A percentile compares a stretch with the other conserved stretches of the same genome.
These are phyloP conservation scores for Amphiura filiformis DNA, from an alignment of 35 echinoderm and acorn worm genomes.

Conservation along the genomic window DNA sequence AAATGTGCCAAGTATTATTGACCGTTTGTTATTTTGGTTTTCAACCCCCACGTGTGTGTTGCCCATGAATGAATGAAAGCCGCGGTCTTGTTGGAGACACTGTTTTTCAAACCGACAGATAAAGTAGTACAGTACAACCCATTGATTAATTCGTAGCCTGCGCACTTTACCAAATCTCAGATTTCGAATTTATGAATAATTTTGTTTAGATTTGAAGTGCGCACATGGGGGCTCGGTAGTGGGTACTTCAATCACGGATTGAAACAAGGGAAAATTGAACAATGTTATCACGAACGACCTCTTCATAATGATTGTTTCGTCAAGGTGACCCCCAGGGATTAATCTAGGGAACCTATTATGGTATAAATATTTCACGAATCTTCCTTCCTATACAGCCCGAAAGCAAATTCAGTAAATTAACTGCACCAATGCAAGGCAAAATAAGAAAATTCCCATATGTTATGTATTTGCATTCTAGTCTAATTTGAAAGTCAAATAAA, in stretches of 20 bases:
- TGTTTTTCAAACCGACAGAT: neutral
- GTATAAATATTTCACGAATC: neutral
- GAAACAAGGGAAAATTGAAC: neutral
- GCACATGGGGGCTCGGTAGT: neutral
- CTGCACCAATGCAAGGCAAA: no score
- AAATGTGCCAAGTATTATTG: no score
- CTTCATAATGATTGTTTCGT: neutral
- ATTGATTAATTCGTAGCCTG: neutral
- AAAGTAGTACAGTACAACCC: no score
- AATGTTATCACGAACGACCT: neutral
- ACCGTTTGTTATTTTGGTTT: no score
- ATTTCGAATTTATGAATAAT: slow-evolving; percentile 4
- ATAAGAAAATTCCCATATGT: no score
- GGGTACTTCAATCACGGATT: neutral
- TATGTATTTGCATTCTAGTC: no score
- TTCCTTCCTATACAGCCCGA: neutral
- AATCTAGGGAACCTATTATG: neutral
- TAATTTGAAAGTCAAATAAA: neutral
- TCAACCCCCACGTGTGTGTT: no score
- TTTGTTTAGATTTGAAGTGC: neutral
- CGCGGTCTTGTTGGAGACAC: no score
- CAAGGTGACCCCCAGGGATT: neutral
- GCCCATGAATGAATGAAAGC: no score
- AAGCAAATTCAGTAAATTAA: no score
- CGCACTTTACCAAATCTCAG: neutral